These are phyloP conservation scores for Argyresthia goedartella DNA, from an alignment of 2,888 invertebrate species.

Conservation along the genomic window DNA sequence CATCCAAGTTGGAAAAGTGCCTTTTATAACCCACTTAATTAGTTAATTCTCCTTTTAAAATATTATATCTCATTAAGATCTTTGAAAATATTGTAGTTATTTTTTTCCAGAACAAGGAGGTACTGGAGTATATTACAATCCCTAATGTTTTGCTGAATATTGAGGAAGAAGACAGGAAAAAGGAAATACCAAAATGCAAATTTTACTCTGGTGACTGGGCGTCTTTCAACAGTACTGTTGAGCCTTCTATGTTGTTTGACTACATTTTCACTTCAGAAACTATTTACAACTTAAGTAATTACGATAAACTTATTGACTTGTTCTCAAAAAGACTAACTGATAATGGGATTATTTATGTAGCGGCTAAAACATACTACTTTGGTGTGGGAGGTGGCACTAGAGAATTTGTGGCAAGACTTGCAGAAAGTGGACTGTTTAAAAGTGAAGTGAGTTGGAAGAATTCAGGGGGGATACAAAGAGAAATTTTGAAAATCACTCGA, in stretches of 20 bases:
- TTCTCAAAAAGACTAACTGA: conserved; percentile 74
- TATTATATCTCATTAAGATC: too few relatives aligned
- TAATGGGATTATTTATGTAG: conserved; percentile 78
- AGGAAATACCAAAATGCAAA: conserved; percentile 45
- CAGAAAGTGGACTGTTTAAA: conserved; percentile 64
- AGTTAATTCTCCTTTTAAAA: too few relatives aligned
- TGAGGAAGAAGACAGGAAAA: conserved; percentile 40
- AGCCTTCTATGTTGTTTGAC: conserved; percentile 75
- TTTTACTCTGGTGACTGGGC: conserved; percentile 85
- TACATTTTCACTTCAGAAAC: conserved; percentile 93
- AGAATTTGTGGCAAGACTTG: conserved; percentile 78
- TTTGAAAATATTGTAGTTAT: conserved; percentile 3
- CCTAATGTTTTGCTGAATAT: conserved; percentile 83
- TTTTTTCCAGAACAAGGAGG: conserved; percentile 84
- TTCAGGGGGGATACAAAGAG: conserved; percentile 72
- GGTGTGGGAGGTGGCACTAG: conserved; percentile 92
- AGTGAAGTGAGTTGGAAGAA: conserved; percentile 75
- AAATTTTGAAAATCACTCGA: conserved; percentile 68
- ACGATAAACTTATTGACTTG: conserved; percentile 79
- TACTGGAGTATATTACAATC: conserved; percentile 83
- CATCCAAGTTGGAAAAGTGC: too few relatives aligned
- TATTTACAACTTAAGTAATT: conserved; percentile 87
- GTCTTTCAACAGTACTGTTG: conserved; percentile 59
- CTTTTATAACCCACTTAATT: too few relatives aligned
- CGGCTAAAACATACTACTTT: conserved; percentile 94